phyloP scores from a whole-genome alignment of 2,888 invertebrate genomes.

The Ditula angustiorana region DNA sequence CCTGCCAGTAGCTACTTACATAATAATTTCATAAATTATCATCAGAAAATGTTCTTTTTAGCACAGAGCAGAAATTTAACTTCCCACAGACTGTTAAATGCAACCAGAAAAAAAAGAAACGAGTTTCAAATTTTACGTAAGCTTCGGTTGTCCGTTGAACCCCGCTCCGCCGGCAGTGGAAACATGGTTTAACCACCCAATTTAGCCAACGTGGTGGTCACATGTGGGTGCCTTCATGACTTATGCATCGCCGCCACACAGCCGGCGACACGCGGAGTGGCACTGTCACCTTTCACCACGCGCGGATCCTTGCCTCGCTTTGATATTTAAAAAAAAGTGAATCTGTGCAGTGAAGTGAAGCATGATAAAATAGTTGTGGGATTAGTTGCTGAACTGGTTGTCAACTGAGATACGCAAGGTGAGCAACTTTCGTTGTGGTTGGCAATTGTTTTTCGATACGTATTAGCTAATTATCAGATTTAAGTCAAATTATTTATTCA shows the following conservation, averaged over 20 bases:
- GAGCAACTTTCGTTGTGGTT: slow-evolving; percentile 20
- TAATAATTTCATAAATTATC: too few species aligned
- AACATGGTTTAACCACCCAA: slow-evolving; percentile 15
- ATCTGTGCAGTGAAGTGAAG: slow-evolving; percentile 20
- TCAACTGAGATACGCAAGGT: slow-evolving; percentile 16
- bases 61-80: too few species aligned
- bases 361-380: slow-evolving; percentile 15
- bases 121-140: too few species aligned
- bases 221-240: slow-evolving; percentile 5
- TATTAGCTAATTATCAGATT: too few species aligned
- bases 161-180: not conserved
- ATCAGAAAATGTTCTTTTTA: too few species aligned
- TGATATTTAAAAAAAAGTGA: slow-evolving; percentile 15
- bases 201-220: slow-evolving; percentile 25
- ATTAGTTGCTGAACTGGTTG: slow-evolving; percentile 16
- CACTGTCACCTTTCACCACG: slow-evolving; percentile 31
- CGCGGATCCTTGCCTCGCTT: slow-evolving; percentile 8
- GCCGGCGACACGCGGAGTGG: slow-evolving; percentile 9
- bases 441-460: not conserved
- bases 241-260: not conserved
- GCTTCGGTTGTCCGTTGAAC: too few species aligned
- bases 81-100: too few species aligned
- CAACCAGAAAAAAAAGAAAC: too few species aligned
- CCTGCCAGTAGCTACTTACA: too few species aligned
- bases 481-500: too few species aligned